Conservation (phyloP, 2,888 invertebrate genomes). For the Alitta virens region DNA sequence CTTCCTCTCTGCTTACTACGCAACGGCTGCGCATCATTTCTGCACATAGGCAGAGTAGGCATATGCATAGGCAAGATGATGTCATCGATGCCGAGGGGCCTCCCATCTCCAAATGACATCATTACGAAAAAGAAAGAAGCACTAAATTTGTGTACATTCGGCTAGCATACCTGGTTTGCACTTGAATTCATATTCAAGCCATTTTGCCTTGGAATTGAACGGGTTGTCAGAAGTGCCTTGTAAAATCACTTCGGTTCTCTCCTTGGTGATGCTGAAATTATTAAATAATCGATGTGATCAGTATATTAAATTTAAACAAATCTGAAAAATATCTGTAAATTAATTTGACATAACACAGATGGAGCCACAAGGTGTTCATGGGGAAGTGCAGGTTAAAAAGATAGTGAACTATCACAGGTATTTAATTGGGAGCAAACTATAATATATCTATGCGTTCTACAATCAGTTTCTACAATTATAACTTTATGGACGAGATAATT, state of each 20-base stretch:
- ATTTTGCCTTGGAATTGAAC: constrained; percentile 37
- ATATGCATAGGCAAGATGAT: background rate
- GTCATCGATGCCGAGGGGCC: background rate
- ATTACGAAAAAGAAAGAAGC: background rate
- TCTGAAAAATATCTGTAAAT: no score
- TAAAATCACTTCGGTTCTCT: constrained; percentile 56
- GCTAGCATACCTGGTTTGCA: constrained; percentile 60
- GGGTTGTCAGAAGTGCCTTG: constrained; percentile 54
- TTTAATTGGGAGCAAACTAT: no score
- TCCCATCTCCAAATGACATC: background rate
- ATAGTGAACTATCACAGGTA: no score
- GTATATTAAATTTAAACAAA: no score
- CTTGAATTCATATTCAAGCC: constrained; percentile 59
- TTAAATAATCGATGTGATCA: no score
- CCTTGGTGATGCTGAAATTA: constrained; percentile 52
- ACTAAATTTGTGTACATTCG: background rate
- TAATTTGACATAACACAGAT: no score
- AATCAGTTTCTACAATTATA: background rate
- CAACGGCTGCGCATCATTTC: background rate
- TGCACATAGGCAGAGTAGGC: background rate
- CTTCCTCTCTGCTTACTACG: no score
- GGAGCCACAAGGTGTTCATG: no score
- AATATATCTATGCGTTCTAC: no score
- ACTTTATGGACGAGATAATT: background rate
- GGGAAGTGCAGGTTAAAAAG: no score